phyloP scores from a whole-genome alignment of 2,888 invertebrate species.

The Colostygia pectinataria region DNA sequence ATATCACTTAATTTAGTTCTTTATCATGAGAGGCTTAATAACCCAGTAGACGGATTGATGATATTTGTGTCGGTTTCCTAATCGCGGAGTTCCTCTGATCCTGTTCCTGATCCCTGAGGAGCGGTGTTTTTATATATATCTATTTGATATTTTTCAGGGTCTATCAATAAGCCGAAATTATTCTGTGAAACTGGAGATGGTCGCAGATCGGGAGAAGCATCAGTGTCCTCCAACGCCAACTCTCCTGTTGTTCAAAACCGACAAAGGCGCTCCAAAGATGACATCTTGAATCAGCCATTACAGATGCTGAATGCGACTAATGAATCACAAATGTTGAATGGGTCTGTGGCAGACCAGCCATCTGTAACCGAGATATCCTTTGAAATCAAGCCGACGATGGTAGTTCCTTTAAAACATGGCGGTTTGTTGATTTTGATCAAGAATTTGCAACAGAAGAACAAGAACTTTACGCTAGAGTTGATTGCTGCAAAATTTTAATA shows the following conservation, averaged over 20 bases:
- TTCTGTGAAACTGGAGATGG: too few relatives aligned
- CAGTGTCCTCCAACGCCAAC: too few relatives aligned
- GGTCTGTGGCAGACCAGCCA: background rate
- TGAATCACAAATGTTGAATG: too few relatives aligned
- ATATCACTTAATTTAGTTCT: background rate
- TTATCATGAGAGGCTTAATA: too few relatives aligned
- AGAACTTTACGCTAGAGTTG: slow-evolving; percentile 52
- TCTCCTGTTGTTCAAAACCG: too few relatives aligned
- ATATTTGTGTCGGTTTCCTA: too few relatives aligned
- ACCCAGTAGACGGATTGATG: too few relatives aligned
- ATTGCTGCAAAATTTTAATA: slow-evolving; percentile 30
- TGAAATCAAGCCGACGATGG: slow-evolving; percentile 33
- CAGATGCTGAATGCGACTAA: background rate
- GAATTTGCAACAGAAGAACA: slow-evolving; percentile 43
- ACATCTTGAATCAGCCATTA: background rate
- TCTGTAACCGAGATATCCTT: background rate
- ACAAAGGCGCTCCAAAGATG: too few relatives aligned
- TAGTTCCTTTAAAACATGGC: slow-evolving; percentile 32
- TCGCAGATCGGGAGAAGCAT: too few relatives aligned
- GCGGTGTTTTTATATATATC: too few relatives aligned
- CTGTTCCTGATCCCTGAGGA: too few relatives aligned
- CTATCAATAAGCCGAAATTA: background rate
- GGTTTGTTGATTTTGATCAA: slow-evolving; percentile 42
- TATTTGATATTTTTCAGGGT: background rate
- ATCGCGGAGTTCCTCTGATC: too few relatives aligned